phyloP scores from a whole-genome alignment of 2,797 vertebrate species.

The Ctenopoma kingsleyae region DNA sequence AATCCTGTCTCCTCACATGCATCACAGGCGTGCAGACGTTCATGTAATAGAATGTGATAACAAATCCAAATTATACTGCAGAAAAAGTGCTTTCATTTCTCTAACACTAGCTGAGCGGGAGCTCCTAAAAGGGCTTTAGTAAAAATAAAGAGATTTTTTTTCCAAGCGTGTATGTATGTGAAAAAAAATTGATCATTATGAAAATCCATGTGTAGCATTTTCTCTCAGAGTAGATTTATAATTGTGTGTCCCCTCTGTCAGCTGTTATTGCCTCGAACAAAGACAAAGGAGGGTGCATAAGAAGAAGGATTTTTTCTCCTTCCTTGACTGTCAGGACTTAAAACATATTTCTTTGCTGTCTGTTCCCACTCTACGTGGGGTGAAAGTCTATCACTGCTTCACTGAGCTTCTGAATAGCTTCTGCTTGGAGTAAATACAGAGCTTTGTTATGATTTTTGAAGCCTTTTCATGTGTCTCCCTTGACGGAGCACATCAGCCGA shows the following conservation, averaged over 20 bases:
- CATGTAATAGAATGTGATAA: slow-evolving; percentile 75
- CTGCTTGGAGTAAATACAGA: slow-evolving; percentile 48
- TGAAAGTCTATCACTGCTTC: slow-evolving; percentile 40
- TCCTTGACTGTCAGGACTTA: slow-evolving; percentile 49
- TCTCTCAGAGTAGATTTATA: slow-evolving; percentile 71
- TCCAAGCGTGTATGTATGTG: slow-evolving; percentile 16
- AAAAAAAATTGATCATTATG: slow-evolving; percentile 72
- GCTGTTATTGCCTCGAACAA: slow-evolving; percentile 62
- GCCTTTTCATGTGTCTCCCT: slow-evolving; percentile 46
- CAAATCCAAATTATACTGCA: slow-evolving; percentile 74
- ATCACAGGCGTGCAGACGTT: slow-evolving; percentile 57
- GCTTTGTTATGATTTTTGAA: slow-evolving; percentile 46
- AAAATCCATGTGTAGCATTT: slow-evolving; percentile 73
- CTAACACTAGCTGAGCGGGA: slow-evolving; percentile 50
- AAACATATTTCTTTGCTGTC: slow-evolving; percentile 39
- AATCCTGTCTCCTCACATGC: slow-evolving; percentile 43
- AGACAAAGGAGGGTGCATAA: slow-evolving; percentile 57
- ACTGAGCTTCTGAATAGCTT: slow-evolving; percentile 27
- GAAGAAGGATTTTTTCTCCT: slow-evolving; percentile 22
- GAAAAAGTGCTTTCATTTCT: slow-evolving; percentile 74
- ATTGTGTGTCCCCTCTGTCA: slow-evolving; percentile 59
- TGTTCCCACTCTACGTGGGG: slow-evolving; percentile 28
- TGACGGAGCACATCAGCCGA: slow-evolving; percentile 48
- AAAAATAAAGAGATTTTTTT: slow-evolving; percentile 46
- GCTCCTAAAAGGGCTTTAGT: slow-evolving; percentile 68